Evolutionary conservation across 2,797 vertebrate species (phyloP).

Genomic region (Sarcophilus harrisii): DNA sequence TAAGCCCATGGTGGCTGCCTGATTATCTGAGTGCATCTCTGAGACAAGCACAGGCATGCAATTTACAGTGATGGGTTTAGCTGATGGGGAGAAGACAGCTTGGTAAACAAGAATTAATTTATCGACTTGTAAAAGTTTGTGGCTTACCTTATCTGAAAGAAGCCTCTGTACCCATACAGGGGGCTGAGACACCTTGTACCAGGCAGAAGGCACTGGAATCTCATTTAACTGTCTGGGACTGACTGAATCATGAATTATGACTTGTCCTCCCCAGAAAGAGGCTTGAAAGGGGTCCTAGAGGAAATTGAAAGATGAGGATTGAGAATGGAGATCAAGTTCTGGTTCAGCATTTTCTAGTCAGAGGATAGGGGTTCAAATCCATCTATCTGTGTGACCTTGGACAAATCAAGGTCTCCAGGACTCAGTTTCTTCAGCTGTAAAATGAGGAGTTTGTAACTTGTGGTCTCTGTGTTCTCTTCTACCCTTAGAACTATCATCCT

Average conservation of each 20-base stretch:
- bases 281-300: background rate
- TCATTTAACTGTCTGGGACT: background rate
- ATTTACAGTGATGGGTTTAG: constrained; percentile 68
- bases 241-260: background rate
- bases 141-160: background rate
- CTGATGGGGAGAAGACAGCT: constrained; percentile 75
- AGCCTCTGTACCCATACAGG: background rate
- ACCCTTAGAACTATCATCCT: background rate
- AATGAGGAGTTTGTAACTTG: background rate
- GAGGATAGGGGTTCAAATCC: background rate
- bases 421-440: background rate
- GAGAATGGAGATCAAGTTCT: background rate
- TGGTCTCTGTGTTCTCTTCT: background rate
- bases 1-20: constrained; percentile 40
- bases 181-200: background rate
- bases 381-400: background rate
- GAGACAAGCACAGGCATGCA: constrained; percentile 55
- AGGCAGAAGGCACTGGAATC: background rate
- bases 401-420: background rate
- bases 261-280: background rate
- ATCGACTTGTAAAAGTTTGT: constrained; percentile 48
- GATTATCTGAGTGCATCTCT: constrained; percentile 75
- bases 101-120: constrained; percentile 83
- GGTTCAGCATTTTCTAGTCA: background rate
- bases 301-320: background rate